Conservation (phyloP, 2,888 invertebrate genomes). For the Ephialtes manifestator region DNA sequence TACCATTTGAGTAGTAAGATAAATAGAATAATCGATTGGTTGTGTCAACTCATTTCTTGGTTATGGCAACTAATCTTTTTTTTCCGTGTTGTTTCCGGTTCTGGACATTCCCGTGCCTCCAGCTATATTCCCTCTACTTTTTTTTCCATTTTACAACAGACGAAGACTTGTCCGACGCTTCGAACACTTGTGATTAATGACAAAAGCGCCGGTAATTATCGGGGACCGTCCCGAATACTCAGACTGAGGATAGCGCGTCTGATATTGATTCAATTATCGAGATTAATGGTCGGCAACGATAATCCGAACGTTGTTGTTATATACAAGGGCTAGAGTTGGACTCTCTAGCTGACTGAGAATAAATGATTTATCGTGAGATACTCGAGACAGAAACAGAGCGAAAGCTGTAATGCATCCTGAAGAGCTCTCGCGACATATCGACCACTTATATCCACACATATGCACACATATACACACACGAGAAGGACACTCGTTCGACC, state of each 20-base stretch:
- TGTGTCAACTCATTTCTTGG: no score
- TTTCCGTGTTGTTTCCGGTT: conserved; percentile 21
- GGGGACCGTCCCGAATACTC: conserved; percentile 73
- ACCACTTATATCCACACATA: neutral
- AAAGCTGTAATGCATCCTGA: conserved; percentile 16
- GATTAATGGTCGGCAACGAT: conserved; percentile 81
- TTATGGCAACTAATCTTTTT: no score
- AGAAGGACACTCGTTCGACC: conserved; percentile 16
- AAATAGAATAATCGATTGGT: no score
- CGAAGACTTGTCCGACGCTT: conserved; percentile 37
- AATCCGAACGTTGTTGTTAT: conserved; percentile 65
- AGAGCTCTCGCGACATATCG: conserved; percentile 34
- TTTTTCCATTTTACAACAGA: conserved; percentile 10
- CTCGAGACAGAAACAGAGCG: conserved; percentile 30
- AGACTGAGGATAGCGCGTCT: conserved; percentile 68
- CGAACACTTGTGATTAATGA: conserved; percentile 76
- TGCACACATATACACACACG: neutral
- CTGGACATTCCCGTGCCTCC: neutral
- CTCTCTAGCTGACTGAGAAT: conserved; percentile 7
- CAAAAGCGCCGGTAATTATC: conserved; percentile 73
- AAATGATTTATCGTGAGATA: conserved; percentile 65
- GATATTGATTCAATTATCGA: conserved; percentile 84
- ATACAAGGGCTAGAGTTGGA: conserved; percentile 44
- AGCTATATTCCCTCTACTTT: conserved; percentile 15
- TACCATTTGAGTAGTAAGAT: no score